Percentiles rank a stretch among this genome's conserved stretches.
These are phyloP conservation scores for Hypolimnas misippus DNA, from an alignment of 2,888 invertebrate genomes.

Conservation along the genomic window DNA sequence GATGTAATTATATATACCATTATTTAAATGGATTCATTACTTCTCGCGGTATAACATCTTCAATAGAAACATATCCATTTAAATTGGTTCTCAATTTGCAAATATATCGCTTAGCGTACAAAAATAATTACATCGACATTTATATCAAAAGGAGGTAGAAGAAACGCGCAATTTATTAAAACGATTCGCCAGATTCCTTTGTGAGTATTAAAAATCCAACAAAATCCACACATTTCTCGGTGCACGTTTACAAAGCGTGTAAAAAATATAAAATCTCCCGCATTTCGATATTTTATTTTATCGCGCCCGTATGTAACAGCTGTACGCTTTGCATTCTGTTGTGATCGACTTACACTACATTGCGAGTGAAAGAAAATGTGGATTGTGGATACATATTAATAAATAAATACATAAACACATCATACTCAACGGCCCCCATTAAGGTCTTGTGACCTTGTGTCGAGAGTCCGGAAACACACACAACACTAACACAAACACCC, in stretches of 20 bases:
- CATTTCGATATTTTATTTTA: slow-evolving; percentile 4
- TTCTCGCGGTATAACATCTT: too few species aligned
- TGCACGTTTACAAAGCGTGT: slow-evolving; percentile 3
- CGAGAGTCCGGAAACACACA: too few species aligned
- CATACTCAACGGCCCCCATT: too few species aligned
- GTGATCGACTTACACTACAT: not conserved
- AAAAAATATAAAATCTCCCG: not conserved
- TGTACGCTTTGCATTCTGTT: not conserved
- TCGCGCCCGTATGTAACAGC: slow-evolving; percentile 4
- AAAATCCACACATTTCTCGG: slow-evolving; percentile 9
- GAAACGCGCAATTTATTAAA: slow-evolving; percentile 37
- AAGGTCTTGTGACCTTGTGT: too few species aligned
- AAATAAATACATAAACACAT: too few species aligned
- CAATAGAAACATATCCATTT: too few species aligned
- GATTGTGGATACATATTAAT: not conserved
- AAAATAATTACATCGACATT: not conserved
- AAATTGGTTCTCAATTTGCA: too few species aligned
- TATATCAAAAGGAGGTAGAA: not conserved
- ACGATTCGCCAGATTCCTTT: slow-evolving; percentile 35
- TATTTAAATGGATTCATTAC: too few species aligned
- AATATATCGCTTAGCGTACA: too few species aligned
- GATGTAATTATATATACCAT: too few species aligned
- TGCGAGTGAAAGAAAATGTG: not conserved
- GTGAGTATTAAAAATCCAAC: slow-evolving; percentile 41
- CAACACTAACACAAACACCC: too few species aligned